Evolutionary conservation across 2,888 invertebrate species (phyloP).

Genomic region (Drosophila fungiperda): DNA sequence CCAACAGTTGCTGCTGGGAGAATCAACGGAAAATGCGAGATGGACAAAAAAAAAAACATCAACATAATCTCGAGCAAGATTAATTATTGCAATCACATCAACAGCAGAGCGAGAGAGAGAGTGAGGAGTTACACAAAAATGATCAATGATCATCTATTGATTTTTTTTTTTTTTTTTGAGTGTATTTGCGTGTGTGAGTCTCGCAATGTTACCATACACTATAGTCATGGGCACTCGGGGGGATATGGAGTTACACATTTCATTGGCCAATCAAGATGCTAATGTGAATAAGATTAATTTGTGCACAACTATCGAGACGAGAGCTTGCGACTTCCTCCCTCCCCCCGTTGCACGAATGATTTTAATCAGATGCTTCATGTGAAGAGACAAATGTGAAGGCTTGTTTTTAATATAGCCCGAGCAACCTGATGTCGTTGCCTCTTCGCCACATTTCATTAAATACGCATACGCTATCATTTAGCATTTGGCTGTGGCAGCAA

Average conservation of each 20-base stretch:
- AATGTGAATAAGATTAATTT: constrained; percentile 82
- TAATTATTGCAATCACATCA: constrained; percentile 84
- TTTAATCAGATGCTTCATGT: constrained; percentile 55
- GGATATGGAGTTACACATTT: constrained; percentile 71
- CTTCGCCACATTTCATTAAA: constrained; percentile 67
- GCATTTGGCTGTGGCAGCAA: constrained; percentile 5
- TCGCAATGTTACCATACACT: constrained; percentile 10
- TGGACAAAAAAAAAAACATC: constrained; percentile 25
- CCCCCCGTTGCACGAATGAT: constrained; percentile 42
- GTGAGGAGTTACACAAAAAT: constrained; percentile 29
- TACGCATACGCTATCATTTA: constrained; percentile 35
- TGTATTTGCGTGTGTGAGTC: constrained; percentile 29
- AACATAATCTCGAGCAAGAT: constrained; percentile 78
- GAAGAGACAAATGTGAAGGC: constrained; percentile 48
- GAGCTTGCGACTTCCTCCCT: constrained; percentile 12
- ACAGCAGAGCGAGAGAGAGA: constrained; percentile 60
- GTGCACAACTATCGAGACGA: constrained; percentile 60
- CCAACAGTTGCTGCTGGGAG: constrained; percentile 52
- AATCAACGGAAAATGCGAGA: constrained; percentile 16
- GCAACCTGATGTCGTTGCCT: constrained; percentile 45
- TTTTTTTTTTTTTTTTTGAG: constrained; percentile 68
- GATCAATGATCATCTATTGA: constrained; percentile 76
- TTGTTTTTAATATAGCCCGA: constrained; percentile 53
- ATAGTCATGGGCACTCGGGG: constrained; percentile 28
- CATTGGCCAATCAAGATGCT: constrained; percentile 82